phyloP scores from a whole-genome alignment of 35 echinoderm and acorn worm species.

The Heliocidaris tuberculata region DNA sequence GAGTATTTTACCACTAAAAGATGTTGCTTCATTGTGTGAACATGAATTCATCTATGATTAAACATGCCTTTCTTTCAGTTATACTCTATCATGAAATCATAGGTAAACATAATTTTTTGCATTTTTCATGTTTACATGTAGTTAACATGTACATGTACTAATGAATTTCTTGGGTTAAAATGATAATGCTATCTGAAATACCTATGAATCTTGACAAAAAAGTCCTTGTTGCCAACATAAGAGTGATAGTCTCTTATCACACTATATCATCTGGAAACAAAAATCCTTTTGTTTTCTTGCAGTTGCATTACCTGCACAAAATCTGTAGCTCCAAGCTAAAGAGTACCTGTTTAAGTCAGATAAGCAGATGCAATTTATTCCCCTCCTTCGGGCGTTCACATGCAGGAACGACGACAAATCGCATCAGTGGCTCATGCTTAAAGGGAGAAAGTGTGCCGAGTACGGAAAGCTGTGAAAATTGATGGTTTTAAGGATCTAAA shows the following conservation, averaged over 20 bases:
- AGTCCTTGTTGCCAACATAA: neutral
- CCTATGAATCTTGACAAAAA: neutral
- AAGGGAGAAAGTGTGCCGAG: neutral
- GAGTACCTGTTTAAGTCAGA: neutral
- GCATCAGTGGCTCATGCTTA: neutral
- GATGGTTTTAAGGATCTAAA: no score
- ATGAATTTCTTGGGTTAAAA: no score
- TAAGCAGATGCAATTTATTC: constrained; percentile 2
- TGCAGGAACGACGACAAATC: neutral
- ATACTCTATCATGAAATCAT: no score
- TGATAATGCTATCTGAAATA: neutral
- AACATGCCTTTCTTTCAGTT: no score
- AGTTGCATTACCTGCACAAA: neutral
- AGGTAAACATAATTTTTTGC: no score
- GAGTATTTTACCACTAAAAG: no score
- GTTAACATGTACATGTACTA: no score
- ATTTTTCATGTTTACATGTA: no score
- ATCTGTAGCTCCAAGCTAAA: neutral
- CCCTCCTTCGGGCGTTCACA: neutral
- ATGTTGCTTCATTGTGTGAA: no score
- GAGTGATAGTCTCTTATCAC: neutral
- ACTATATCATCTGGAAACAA: neutral
- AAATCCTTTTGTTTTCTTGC: neutral
- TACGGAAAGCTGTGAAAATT: neutral
- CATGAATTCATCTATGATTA: no score